These are phyloP conservation scores for Scaptomyza pallida DNA, from an alignment of 1,140 invertebrate genomes.

Conservation along the genomic window DNA sequence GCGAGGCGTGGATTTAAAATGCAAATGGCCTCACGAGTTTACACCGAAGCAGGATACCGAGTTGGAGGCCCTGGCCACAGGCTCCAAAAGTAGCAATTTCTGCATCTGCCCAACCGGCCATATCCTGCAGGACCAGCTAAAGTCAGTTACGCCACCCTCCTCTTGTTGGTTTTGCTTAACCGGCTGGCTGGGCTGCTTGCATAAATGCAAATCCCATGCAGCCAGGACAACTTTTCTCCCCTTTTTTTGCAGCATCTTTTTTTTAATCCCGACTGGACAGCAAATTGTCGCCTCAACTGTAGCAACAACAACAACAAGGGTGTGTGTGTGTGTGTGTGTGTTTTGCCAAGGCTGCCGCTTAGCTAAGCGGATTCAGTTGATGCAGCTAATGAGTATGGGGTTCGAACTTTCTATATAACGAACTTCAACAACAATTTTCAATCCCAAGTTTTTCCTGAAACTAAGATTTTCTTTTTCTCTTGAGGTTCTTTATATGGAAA, in stretches of 20 bases:
- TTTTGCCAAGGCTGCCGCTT: constrained; percentile 8
- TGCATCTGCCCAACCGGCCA: constrained; percentile 16
- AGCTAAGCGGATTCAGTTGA: constrained; percentile 33
- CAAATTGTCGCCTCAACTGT: constrained; percentile 62
- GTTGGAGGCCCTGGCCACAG: constrained; percentile 23
- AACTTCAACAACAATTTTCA: too few relatives aligned
- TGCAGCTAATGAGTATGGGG: constrained; percentile 3
- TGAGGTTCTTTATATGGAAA: too few relatives aligned
- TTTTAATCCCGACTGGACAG: constrained; percentile 68
- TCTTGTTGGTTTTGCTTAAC: constrained; percentile 19
- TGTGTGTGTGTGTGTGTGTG: too few relatives aligned
- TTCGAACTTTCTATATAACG: too few relatives aligned
- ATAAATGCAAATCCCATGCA: constrained; percentile 65
- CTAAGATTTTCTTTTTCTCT: too few relatives aligned
- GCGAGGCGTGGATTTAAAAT: constrained; percentile 59
- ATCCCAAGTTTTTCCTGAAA: too few relatives aligned
- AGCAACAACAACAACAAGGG: neutral
- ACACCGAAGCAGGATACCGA: neutral
- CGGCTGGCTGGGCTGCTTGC: too few relatives aligned
- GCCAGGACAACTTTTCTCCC: constrained; percentile 65
- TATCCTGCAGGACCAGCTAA: constrained; percentile 14
- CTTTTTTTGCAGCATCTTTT: constrained; percentile 30
- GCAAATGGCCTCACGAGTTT: constrained; percentile 58
- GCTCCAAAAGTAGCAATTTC: constrained; percentile 63
- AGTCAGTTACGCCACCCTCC: neutral